A percentile compares a stretch with the other conserved stretches of the same genome.
Evolutionary conservation across 2,113 vertebrate genomes (phyloP).

Genomic region (Carassius carassius): DNA sequence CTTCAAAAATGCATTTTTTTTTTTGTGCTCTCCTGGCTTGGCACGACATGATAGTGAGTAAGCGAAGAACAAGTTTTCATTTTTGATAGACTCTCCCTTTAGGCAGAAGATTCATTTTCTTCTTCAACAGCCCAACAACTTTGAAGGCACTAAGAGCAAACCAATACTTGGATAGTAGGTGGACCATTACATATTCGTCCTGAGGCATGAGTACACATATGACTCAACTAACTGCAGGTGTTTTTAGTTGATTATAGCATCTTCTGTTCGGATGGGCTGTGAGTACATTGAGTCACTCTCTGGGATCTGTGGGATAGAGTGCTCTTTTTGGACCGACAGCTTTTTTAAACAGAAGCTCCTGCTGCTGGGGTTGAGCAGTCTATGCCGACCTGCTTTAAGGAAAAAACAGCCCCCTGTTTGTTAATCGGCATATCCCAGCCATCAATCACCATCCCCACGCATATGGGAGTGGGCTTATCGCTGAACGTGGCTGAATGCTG

Average conservation of each 20-base stretch:
- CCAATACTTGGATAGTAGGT: too few relatives aligned
- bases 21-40: too few relatives aligned
- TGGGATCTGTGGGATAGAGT: constrained; percentile 47
- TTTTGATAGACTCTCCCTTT: too few relatives aligned
- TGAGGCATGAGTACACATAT: constrained; percentile 24
- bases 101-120: too few relatives aligned
- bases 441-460: constrained; percentile 68
- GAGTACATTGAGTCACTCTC: constrained; percentile 51
- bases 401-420: constrained; percentile 55
- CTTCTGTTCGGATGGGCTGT: constrained; percentile 45
- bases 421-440: constrained; percentile 62
- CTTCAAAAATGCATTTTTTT: too few relatives aligned
- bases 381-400: constrained; percentile 58
- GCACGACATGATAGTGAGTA: too few relatives aligned
- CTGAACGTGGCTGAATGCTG: constrained; percentile 35
- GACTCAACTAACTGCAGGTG: constrained; percentile 24
- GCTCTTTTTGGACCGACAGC: constrained; percentile 53
- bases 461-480: constrained; percentile 50
- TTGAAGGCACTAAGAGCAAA: too few relatives aligned
- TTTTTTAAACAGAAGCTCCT: constrained; percentile 64
- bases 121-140: too few relatives aligned
- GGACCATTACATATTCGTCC: too few relatives aligned
- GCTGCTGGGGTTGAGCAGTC: constrained; percentile 61
- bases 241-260: constrained; percentile 43
- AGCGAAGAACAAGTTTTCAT: too few relatives aligned